Evolutionary conservation across 2,888 invertebrate genomes (phyloP), one percentile per base, ranked within the genome.

Genomic region (Glaucopsyche alexis): DNA sequence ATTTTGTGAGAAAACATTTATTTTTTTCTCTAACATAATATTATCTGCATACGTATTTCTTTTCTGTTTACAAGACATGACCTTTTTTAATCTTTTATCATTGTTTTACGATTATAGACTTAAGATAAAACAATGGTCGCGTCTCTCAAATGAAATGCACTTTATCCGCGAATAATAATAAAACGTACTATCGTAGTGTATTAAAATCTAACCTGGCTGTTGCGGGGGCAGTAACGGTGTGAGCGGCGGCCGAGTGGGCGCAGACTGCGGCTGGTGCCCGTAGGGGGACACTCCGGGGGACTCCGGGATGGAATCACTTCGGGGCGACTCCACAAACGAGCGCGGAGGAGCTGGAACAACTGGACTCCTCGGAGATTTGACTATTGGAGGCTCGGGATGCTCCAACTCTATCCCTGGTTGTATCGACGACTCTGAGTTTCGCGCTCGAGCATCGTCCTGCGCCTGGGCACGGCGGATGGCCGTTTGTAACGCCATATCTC

Each of bases 401-500:
- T 94, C 94, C 81, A 85, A 83, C 85, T 87, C 94, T 4, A 87
- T 74, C 0, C 89, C 89, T 75, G 80, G 88, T 70, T 83, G 83
- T 16, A 49, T 49, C 55, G 89, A 93, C 76, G 89, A 79, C 14
- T 93, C 76, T 1, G 72, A 72, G 14, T 93, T 87, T 2, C 94
- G 85, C 77, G 94, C 93, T 7, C 94, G 87, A 71, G 95, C 95
- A 84, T 97, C 97, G 83, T 97, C 97, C 90, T 97, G 97, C 72
- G 96, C 96, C 86, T 97, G 96, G 65, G 97, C 97, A 71, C 98
- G 94, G 71, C 97, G 88, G 78, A 96, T 85, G 0, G 98, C 97
- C 42, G 97, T 98, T 91, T 98, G 97, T 82, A 94, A 91, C 74
- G 98, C 98, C 98, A 98, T 98, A 74, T 97, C 96, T 19, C 96